Percentiles rank a stretch among this genome's conserved stretches.
Evolutionary conservation across 2,113 vertebrate species (phyloP).

Genomic region (Gasterosteus aculeatus): DNA sequence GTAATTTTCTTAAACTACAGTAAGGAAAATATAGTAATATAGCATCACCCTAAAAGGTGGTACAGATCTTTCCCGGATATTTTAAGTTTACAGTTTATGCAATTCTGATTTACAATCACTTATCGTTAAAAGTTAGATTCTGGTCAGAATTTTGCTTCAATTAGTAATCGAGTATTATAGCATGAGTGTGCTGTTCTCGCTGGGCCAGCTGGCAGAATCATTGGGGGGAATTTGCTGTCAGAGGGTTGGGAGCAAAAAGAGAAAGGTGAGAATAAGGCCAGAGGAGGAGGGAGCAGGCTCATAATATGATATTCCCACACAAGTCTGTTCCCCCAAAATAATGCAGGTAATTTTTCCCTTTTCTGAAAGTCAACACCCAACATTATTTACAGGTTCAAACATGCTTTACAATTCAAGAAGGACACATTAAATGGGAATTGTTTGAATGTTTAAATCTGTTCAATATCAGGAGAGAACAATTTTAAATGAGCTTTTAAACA

Average conservation of each 20-base stretch:
- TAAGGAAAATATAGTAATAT: background rate
- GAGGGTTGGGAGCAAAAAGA: constrained; percentile 12
- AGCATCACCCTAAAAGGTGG: background rate
- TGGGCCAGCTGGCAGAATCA: background rate
- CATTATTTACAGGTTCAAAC: background rate
- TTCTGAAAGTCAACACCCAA: background rate
- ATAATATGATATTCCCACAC: constrained; percentile 27
- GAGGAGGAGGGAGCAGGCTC: background rate
- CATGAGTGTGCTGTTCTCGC: background rate
- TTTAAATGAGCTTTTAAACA: background rate
- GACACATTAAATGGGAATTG: background rate
- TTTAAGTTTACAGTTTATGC: background rate
- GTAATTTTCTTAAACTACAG: background rate
- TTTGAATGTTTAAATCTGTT: background rate
- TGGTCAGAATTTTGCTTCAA: background rate
- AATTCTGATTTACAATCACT: background rate
- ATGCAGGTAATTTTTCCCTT: constrained; percentile 3
- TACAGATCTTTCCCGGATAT: background rate
- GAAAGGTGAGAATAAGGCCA: constrained; percentile 1
- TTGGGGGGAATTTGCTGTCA: background rate
- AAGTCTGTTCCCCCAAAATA: background rate
- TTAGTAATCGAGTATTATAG: background rate
- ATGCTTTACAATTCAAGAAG: background rate
- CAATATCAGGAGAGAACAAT: background rate
- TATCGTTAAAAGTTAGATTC: background rate